phyloP scores from a whole-genome alignment of 2,113 vertebrate species.

The Condylura cristata region DNA sequence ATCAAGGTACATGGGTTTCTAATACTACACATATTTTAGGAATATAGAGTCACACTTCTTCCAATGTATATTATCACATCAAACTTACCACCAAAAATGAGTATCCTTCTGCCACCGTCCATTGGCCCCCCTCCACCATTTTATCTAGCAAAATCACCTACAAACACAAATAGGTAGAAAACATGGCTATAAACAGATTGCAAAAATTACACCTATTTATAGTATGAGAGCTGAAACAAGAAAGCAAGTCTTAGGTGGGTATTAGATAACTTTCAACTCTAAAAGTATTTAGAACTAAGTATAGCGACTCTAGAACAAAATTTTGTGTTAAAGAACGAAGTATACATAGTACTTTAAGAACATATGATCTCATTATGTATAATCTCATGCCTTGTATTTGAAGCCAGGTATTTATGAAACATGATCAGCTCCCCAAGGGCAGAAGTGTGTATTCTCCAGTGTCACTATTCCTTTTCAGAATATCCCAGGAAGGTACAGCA shows the following conservation, averaged over 20 bases:
- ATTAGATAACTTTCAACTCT: neutral
- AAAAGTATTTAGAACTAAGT: neutral
- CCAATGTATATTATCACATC: no score
- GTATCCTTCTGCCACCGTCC: no score
- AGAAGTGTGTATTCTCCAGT: neutral
- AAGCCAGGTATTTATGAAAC: neutral
- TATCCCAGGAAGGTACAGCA: neutral
- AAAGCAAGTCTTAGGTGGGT: neutral
- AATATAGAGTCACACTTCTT: no score
- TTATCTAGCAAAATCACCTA: neutral
- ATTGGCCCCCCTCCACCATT: neutral
- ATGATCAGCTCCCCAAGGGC: neutral
- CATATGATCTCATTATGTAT: neutral
- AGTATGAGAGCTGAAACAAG: neutral
- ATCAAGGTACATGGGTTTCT: no score
- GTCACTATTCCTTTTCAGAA: neutral
- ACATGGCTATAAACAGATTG: neutral
- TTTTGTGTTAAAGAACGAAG: neutral
- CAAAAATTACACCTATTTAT: neutral
- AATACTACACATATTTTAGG: no score
- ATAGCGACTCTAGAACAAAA: neutral
- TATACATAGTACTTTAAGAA: neutral
- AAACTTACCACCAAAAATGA: no score
- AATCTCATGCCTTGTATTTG: neutral
- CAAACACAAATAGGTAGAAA: neutral